Base-by-base conservation (phyloP, 1,140 invertebrate species). In the Drosophila saltans region DNA sequence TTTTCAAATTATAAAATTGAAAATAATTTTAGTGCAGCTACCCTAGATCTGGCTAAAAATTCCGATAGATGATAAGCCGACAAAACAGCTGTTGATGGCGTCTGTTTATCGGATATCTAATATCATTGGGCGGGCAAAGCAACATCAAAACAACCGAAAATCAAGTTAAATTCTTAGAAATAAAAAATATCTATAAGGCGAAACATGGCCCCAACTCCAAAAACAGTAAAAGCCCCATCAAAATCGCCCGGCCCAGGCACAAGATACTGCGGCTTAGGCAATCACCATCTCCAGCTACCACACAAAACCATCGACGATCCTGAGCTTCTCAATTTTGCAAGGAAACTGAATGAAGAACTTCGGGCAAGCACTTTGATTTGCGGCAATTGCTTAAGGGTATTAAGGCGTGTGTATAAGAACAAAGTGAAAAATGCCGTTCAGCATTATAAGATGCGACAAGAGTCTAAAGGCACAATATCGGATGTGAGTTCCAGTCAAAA, bases 401-500 rank as follows among this genome's bases (percentile, higher is more conserved):
- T 80, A 11, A 5, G 9, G 26, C 11, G 52, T 0, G 28, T 89
- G 0, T 89, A 71, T 21, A 8, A 5, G 1, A 2, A 4, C 0
- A 89, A 88, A 24, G 0, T 70, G 2, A n/a, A 2, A 0, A 40
- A 66, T 24, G 77, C 74, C 1, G 11, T 57, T 2, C 7, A 9
- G 3, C 57, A 59, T 40, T 1, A n/a, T 9, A 40, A 41, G 0
- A 11, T 0, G 8, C 58, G 40, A 10, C 21, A 43, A 7, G 16
- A 26, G 9, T 11, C 0, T 2, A 39, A 11, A 10, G 7, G 0
- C 43, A 43, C 68, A 3, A 30, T 83, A 8, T 80, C 83, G 5
- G 77, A 88, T 36, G 55, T 69, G 0, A 80, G 75, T 21, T 56
- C 56, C n/a, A 89, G 66, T 40, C 80, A 84, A 39, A 63, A 30